Conservation (phyloP, 1,140 invertebrate genomes). For the Oedothorax gibbosus region DNA sequence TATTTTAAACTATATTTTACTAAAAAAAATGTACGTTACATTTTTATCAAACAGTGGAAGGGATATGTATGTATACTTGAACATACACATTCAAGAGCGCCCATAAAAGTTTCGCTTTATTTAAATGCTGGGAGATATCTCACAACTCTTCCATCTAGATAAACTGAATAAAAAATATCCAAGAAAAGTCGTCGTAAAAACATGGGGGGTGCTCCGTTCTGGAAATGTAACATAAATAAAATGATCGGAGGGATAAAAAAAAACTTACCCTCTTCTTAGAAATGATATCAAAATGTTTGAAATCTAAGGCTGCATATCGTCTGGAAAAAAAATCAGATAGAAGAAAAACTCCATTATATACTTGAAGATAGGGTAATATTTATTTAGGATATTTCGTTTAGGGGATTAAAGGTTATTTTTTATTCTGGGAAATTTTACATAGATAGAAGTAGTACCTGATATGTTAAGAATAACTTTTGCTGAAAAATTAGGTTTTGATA, state of each 20-base stretch:
- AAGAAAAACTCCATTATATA: constrained; percentile 42
- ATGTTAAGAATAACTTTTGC: no score
- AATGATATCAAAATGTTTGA: constrained; percentile 57
- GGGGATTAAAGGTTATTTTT: neutral
- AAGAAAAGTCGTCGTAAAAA: constrained; percentile 37
- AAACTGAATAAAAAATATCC: constrained; percentile 36
- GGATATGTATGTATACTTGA: constrained; percentile 15
- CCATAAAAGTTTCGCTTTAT: constrained; percentile 50
- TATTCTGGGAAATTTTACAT: no score
- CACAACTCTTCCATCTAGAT: constrained; percentile 21
- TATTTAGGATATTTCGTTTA: constrained; percentile 46
- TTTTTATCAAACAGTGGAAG: no score
- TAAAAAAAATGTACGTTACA: no score
- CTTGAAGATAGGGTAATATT: constrained; percentile 46
- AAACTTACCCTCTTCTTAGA: constrained; percentile 2
- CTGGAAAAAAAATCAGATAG: constrained; percentile 32
- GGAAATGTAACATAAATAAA: constrained; percentile 52
- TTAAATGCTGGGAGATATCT: constrained; percentile 40
- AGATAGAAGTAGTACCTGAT: no score
- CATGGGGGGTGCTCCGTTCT: constrained; percentile 31
- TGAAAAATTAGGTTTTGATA: no score
- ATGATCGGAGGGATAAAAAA: neutral
- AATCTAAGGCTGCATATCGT: constrained; percentile 39
- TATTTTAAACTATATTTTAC: no score
- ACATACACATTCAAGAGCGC: constrained; percentile 13